Evolutionary conservation across 2,113 vertebrate genomes (phyloP).

Genomic region (Diadophis punctatus): DNA sequence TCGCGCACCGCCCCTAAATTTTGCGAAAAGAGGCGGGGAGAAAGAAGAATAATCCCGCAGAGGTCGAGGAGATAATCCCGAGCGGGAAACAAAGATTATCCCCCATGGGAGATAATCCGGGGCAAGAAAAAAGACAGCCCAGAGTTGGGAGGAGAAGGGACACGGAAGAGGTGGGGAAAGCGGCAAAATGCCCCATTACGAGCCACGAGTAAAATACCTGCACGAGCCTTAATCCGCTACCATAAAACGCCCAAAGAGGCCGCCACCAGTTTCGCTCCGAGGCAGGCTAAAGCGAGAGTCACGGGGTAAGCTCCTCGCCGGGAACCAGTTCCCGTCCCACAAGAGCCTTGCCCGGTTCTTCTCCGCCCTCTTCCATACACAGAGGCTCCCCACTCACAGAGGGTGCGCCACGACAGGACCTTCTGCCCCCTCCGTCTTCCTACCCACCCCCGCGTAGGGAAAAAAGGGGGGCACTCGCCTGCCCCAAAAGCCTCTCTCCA

Average conservation of each 20-base stretch:
- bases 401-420: neutral
- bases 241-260: slow-evolving; percentile 30
- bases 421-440: neutral
- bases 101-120: neutral
- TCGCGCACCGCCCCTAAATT: slow-evolving; percentile 19
- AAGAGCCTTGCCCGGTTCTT: neutral
- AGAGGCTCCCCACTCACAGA: neutral
- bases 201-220: neutral
- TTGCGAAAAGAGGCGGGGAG: slow-evolving; percentile 50
- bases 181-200: slow-evolving; percentile 9
- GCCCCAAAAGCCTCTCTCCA: neutral
- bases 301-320: neutral
- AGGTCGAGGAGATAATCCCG: slow-evolving; percentile 45
- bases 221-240: neutral
- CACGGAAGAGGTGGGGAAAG: neutral
- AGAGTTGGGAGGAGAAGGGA: neutral
- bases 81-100: slow-evolving; percentile 18
- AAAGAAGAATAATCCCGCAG: slow-evolving; percentile 19
- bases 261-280: slow-evolving; percentile 6
- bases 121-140: neutral
- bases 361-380: neutral
- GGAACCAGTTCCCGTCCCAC: neutral
- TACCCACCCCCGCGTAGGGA: neutral
- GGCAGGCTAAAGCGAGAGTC: neutral
- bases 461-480: neutral